Evolutionary conservation across 2,113 vertebrate genomes (phyloP).

Genomic region (Notothenia coriiceps): DNA sequence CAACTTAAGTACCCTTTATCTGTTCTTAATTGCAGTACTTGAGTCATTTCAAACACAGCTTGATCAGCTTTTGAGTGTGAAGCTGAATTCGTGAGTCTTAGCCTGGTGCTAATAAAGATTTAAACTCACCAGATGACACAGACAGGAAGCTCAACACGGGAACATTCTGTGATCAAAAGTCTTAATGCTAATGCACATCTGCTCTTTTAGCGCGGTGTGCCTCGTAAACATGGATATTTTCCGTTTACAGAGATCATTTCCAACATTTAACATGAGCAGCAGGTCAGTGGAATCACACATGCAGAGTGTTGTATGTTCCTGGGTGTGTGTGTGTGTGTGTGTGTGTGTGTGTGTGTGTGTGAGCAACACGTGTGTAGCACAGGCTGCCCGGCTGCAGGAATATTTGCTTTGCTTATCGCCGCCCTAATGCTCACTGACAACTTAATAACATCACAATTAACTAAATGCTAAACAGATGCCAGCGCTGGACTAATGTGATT

Average conservation of each 20-base stretch:
- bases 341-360: constrained; percentile 18
- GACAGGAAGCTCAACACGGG: constrained; percentile 52
- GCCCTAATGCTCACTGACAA: constrained; percentile 97
- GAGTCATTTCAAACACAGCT: constrained; percentile 58
- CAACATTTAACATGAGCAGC: neutral
- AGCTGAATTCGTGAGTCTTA: constrained; percentile 51
- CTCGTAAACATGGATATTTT: constrained; percentile 12
- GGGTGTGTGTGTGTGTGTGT: neutral
- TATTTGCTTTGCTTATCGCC: constrained; percentile 87
- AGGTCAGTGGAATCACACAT: constrained; percentile 19
- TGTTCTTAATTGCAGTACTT: no score
- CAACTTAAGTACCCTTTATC: no score
- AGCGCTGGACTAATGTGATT: constrained; percentile 92
- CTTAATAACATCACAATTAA: constrained; percentile 99
- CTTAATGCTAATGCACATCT: constrained; percentile 69
- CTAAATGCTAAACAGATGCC: constrained; percentile 98
- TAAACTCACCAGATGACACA: constrained; percentile 74
- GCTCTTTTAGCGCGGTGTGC: constrained; percentile 19
- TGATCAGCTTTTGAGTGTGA: constrained; percentile 70
- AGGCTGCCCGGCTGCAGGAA: constrained; percentile 59
- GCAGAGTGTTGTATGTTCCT: neutral
- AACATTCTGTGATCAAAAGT: constrained; percentile 45
- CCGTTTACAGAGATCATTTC: constrained; percentile 30
- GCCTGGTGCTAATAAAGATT: constrained; percentile 67
- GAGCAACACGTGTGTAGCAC: constrained; percentile 39